Percentiles rank a stretch among this genome's conserved stretches.
Evolutionary conservation across 2,797 vertebrate species (phyloP).

Genomic region (Trematomus bernacchii): DNA sequence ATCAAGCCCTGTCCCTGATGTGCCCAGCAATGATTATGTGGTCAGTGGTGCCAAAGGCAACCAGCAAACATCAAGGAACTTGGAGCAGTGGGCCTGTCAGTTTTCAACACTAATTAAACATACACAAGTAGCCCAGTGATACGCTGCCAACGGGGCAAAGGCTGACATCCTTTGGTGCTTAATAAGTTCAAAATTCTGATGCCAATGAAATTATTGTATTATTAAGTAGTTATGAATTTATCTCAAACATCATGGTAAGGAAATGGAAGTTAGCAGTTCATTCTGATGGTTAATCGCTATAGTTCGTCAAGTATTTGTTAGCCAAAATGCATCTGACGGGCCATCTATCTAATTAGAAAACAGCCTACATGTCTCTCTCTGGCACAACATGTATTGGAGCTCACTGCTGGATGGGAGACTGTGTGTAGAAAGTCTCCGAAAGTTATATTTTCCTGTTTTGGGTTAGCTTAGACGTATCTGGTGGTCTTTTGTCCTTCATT

Average conservation of each 20-base stretch:
- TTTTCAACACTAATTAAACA: slow-evolving; percentile 87
- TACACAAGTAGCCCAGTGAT: slow-evolving; percentile 78
- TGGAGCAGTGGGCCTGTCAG: slow-evolving; percentile 82
- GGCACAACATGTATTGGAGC: not conserved
- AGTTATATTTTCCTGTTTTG: not conserved
- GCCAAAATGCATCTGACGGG: not conserved
- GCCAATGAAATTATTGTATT: slow-evolving; percentile 53
- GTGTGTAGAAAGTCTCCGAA: not conserved
- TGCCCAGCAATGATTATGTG: slow-evolving; percentile 87
- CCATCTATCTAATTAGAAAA: not conserved
- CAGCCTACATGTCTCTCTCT: not conserved
- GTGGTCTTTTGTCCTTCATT: no score
- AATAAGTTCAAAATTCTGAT: slow-evolving; percentile 66
- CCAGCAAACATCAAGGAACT: slow-evolving; percentile 87
- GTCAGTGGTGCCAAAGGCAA: slow-evolving; percentile 88
- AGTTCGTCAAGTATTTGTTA: not conserved
- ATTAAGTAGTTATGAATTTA: slow-evolving; percentile 46
- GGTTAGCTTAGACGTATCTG: not conserved
- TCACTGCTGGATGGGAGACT: not conserved
- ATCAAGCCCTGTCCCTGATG: slow-evolving; percentile 88
- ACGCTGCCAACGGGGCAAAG: slow-evolving; percentile 70
- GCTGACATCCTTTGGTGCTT: slow-evolving; percentile 71
- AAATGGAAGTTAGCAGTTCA: not conserved
- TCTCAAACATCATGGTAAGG: slow-evolving; percentile 15
- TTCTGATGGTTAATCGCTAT: slow-evolving; percentile 10